Evolutionary conservation across 2,113 vertebrate species (phyloP).

Genomic region (Zootoca vivipara): DNA sequence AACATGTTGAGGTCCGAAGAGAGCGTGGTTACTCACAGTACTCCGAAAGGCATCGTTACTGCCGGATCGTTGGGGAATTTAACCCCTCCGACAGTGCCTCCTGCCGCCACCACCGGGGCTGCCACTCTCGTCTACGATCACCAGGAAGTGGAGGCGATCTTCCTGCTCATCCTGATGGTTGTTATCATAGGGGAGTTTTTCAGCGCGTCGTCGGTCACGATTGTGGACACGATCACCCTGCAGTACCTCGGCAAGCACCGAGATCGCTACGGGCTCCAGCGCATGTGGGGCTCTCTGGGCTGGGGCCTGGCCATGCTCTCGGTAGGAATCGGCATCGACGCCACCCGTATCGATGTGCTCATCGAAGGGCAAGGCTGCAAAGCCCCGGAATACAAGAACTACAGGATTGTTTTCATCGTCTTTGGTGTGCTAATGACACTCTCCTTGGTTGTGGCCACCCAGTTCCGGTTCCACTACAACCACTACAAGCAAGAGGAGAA

Average conservation of each 20-base stretch:
- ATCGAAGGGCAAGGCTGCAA: slow-evolving; percentile 83
- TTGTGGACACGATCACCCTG: slow-evolving; percentile 95
- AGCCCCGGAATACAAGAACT: slow-evolving; percentile 88
- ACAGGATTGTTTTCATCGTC: slow-evolving; percentile 92
- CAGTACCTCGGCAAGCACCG: slow-evolving; percentile 92
- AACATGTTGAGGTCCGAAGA: slow-evolving; percentile 42
- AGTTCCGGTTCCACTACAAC: slow-evolving; percentile 88
- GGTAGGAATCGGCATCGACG: slow-evolving; percentile 95
- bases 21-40: slow-evolving; percentile 20
- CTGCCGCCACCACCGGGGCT: slow-evolving; percentile 54
- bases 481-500: slow-evolving; percentile 71
- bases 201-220: slow-evolving; percentile 94
- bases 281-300: slow-evolving; percentile 98
- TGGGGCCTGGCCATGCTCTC: slow-evolving; percentile 97
- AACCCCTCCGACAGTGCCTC: slow-evolving; percentile 40
- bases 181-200: slow-evolving; percentile 98
- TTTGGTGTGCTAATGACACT: slow-evolving; percentile 94
- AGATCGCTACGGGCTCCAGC: slow-evolving; percentile 94
- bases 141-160: slow-evolving; percentile 88
- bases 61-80: not conserved
- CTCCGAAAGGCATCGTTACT: slow-evolving; percentile 23
- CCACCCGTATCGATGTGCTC: slow-evolving; percentile 78
- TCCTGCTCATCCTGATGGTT: slow-evolving; percentile 92
- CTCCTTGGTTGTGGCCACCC: slow-evolving; percentile 89
- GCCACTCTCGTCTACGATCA: slow-evolving; percentile 80